Conservation (phyloP, 2,888 invertebrate species). For the Lithophane socia region DNA sequence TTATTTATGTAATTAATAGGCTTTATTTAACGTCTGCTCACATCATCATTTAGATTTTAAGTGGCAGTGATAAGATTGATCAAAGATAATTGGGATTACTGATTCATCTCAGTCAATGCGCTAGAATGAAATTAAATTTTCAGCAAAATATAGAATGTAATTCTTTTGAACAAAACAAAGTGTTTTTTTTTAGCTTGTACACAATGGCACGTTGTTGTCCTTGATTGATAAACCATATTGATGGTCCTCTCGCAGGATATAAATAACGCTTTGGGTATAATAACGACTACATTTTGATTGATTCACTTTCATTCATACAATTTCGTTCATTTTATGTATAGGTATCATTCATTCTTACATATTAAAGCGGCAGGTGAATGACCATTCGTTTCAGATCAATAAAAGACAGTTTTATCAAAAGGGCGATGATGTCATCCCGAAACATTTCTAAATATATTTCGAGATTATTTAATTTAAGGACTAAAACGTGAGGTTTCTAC, state of each 20-base stretch:
- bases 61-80: slow-evolving; percentile 14
- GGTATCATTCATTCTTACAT: slow-evolving; percentile 3
- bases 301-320: slow-evolving; percentile 23
- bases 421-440: slow-evolving; percentile 34
- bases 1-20: slow-evolving; percentile 50
- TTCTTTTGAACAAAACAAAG: not conserved
- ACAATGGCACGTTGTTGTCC: not conserved
- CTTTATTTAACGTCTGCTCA: slow-evolving; percentile 38
- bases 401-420: slow-evolving; percentile 33
- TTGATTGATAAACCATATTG: slow-evolving; percentile 7
- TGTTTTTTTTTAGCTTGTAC: not conserved
- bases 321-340: not conserved
- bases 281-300: not conserved
- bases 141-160: not conserved
- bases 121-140: no score
- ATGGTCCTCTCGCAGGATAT: not conserved
- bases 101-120: not conserved
- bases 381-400: slow-evolving; percentile 19
- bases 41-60: slow-evolving; percentile 29
- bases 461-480: slow-evolving; percentile 45
- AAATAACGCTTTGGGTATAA: not conserved
- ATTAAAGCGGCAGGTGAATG: not conserved
- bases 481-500: slow-evolving; percentile 45
- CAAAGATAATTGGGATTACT: not conserved
- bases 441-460: slow-evolving; percentile 44